Conservation (phyloP, 2,888 invertebrate species). For the Griposia aprilina region DNA sequence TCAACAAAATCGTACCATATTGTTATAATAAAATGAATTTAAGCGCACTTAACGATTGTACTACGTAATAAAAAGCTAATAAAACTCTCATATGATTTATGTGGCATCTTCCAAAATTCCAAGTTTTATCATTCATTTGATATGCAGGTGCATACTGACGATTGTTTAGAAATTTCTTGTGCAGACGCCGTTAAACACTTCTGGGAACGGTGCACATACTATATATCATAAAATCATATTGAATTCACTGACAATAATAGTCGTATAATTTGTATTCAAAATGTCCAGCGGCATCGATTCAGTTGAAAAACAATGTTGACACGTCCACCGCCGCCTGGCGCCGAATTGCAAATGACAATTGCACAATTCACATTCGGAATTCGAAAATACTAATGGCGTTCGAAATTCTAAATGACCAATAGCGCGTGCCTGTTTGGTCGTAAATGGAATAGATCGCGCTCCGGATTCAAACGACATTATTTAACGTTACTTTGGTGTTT, state of each 20-base stretch:
- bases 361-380: conserved; percentile 84
- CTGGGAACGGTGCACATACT: conserved; percentile 73
- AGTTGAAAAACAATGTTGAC: conserved; percentile 82
- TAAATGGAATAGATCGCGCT: conserved; percentile 77
- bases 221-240: conserved; percentile 79
- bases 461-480: conserved; percentile 77
- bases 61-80: conserved; percentile 72
- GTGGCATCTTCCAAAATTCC: conserved; percentile 73
- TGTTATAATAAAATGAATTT: conserved; percentile 68
- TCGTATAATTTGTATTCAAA: conserved; percentile 84
- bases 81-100: conserved; percentile 74
- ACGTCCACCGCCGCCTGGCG: conserved; percentile 83
- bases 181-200: conserved; percentile 83
- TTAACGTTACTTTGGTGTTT: conserved; percentile 59
- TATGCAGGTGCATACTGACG: conserved; percentile 82
- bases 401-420: conserved; percentile 81
- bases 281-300: conserved; percentile 78
- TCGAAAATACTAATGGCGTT: conserved; percentile 82
- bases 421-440: conserved; percentile 76
- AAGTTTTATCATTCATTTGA: conserved; percentile 71
- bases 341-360: conserved; percentile 86
- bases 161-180: conserved; percentile 85
- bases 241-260: conserved; percentile 76
- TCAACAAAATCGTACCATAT: conserved; percentile 64
- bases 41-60: conserved; percentile 68